Conservation (phyloP, 2,797 vertebrate species). For the Sitta carolinensis region DNA sequence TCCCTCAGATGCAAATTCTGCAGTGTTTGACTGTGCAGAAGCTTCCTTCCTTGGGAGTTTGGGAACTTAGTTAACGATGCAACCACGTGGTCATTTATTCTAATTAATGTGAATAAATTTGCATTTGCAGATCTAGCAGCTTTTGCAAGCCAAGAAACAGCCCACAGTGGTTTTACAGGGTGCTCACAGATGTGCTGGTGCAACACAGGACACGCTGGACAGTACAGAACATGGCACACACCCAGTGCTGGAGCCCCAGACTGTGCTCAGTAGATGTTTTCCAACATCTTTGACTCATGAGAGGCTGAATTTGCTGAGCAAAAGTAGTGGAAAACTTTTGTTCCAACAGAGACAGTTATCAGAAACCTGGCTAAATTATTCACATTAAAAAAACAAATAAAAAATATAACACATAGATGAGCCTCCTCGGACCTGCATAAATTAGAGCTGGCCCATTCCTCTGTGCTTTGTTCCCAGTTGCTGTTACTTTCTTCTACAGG, state of each 20-base stretch:
- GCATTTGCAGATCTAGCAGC: not conserved
- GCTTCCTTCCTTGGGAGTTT: not conserved
- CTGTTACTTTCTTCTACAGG: not conserved
- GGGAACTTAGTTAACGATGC: not conserved
- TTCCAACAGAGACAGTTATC: not conserved
- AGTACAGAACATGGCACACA: rapidly evolving
- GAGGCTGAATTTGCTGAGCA: not conserved
- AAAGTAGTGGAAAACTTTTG: not conserved
- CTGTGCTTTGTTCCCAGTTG: not conserved
- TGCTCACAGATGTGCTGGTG: not conserved
- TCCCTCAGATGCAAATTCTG: not conserved
- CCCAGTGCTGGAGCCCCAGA: not conserved
- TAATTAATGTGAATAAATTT: constrained; percentile 25
- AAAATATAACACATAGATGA: not conserved
- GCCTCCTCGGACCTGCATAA: not conserved
- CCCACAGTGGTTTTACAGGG: not conserved
- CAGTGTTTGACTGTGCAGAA: not conserved
- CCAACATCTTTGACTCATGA: not conserved
- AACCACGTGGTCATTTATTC: not conserved
- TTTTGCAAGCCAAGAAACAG: not conserved
- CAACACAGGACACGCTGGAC: not conserved
- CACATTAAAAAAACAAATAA: not conserved
- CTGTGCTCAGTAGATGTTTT: not conserved
- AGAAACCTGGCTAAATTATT: not conserved
- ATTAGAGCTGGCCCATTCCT: not conserved